Percentiles rank a stretch among this genome's conserved stretches.
These are phyloP conservation scores for Calonectris borealis DNA, from an alignment of 2,113 vertebrate genomes.

Conservation along the genomic window DNA sequence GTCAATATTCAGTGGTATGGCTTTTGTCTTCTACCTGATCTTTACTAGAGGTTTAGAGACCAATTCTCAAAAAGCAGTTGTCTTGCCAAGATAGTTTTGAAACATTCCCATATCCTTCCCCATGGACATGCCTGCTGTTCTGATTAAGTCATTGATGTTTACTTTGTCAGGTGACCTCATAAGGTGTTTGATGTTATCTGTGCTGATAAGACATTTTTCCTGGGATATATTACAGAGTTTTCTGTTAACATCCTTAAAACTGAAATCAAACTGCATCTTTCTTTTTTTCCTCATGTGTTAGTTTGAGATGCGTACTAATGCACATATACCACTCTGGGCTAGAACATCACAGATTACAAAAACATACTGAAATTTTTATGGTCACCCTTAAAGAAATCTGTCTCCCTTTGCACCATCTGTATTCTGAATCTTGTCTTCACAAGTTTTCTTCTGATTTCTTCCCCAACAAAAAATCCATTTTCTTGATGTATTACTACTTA, in stretches of 20 bases:
- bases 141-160: neutral
- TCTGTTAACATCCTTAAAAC: conserved; percentile 8
- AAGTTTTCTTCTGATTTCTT: conserved; percentile 10
- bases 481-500: conserved; percentile 52
- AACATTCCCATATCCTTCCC: neutral
- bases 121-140: neutral
- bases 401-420: neutral
- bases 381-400: neutral
- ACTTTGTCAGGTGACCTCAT: neutral
- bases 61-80: neutral
- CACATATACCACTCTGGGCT: neutral
- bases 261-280: neutral
- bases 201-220: neutral
- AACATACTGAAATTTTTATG: neutral
- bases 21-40: neutral
- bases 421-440: conserved; percentile 26
- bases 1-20: neutral
- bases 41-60: neutral
- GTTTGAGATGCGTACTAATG: neutral
- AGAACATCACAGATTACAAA: neutral
- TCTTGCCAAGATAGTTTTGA: neutral
- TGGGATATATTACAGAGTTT: neutral
- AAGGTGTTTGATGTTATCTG: neutral
- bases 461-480: conserved; percentile 18
- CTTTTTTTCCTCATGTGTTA: neutral